Evolutionary conservation across 2,797 vertebrate species (phyloP).

Genomic region (Leuciscus waleckii): DNA sequence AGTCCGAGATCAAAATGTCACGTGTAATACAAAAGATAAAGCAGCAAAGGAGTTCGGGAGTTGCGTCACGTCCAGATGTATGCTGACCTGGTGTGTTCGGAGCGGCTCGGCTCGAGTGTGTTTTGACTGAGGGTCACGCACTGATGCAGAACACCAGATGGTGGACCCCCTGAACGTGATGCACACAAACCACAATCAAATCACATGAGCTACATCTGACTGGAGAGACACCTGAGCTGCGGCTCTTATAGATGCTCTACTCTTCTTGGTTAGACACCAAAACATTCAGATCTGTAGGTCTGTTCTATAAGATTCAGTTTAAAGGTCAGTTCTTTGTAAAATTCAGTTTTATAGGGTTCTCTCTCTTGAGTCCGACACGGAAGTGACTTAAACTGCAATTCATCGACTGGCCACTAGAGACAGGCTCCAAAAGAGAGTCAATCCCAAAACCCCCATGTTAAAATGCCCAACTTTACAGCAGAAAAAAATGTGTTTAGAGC

Average conservation of each 20-base stretch:
- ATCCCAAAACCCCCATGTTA: no score
- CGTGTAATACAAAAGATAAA: neutral
- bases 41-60: neutral
- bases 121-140: neutral
- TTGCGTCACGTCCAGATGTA: constrained; percentile 42
- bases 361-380: no score
- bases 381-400: no score
- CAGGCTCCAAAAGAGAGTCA: no score
- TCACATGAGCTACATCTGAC: neutral
- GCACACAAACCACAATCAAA: neutral
- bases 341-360: neutral
- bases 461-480: no score
- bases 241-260: neutral
- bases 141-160: neutral
- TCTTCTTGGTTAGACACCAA: neutral
- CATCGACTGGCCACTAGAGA: no score
- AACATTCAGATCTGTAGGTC: neutral
- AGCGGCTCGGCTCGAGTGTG: neutral
- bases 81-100: neutral
- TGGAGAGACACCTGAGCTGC: neutral
- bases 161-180: neutral
- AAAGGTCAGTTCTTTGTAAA: neutral
- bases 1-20: constrained; percentile 38
- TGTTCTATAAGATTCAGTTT: neutral
- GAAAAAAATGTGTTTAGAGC: no score